phyloP scores from a whole-genome alignment of 2,797 vertebrate genomes.

The Uromys caudimaculatus region DNA sequence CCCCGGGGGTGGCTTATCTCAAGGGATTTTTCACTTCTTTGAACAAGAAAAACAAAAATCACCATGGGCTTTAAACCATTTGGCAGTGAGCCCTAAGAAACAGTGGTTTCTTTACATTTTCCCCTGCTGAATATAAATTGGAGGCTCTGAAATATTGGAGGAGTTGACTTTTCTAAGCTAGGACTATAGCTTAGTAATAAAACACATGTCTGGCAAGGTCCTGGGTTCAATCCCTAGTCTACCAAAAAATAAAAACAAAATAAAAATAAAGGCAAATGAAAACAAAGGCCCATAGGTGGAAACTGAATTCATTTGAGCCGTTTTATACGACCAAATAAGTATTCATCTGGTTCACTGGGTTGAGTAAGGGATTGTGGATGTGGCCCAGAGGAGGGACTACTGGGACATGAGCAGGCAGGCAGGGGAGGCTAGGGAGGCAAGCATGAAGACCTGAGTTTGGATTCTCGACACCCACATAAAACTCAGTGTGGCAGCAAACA shows the following conservation, averaged over 20 bases:
- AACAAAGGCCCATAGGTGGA: not conserved
- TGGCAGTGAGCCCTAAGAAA: not conserved
- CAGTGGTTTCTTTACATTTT: not conserved
- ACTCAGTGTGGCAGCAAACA: not conserved
- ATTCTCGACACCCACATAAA: not conserved
- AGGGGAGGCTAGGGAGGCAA: not conserved
- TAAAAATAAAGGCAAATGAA: not conserved
- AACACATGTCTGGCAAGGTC: not conserved
- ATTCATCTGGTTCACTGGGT: not conserved
- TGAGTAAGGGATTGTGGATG: not conserved
- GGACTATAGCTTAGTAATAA: not conserved
- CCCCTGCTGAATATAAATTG: not conserved
- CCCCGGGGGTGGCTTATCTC: not conserved
- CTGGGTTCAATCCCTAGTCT: not conserved
- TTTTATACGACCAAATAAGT: not conserved
- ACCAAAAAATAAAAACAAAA: not conserved
- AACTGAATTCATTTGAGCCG: not conserved
- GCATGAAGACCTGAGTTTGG: not conserved
- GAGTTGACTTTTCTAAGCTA: not conserved
- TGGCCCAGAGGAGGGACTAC: not conserved
- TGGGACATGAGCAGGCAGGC: not conserved
- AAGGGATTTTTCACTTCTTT: constrained; percentile 6
- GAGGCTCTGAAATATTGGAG: not conserved
- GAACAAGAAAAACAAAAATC: not conserved
- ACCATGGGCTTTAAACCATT: not conserved